Conservation (phyloP, 2,888 invertebrate species). For the Eutolmus rufibarbis region DNA sequence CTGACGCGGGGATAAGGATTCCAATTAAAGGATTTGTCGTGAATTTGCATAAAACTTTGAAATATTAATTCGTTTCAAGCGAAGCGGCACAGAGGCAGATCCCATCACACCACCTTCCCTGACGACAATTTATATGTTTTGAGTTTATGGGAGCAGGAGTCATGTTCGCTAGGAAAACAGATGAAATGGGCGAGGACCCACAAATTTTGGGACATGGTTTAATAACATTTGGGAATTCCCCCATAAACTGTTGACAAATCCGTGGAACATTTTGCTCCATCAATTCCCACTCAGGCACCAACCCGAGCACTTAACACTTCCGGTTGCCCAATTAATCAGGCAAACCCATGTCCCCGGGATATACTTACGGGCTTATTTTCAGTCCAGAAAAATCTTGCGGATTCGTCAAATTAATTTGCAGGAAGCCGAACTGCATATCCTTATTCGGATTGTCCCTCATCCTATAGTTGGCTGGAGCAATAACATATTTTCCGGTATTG, state of each 20-base stretch:
- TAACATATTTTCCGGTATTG: conserved; percentile 76
- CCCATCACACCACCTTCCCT: background rate
- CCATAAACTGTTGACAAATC: conserved; percentile 17
- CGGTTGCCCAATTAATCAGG: background rate
- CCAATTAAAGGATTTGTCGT: conserved; percentile 20
- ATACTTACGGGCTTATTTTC: conserved; percentile 76
- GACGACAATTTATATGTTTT: conserved; percentile 11
- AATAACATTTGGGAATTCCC: conserved; percentile 13
- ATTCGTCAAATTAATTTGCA: conserved; percentile 86
- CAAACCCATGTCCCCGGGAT: conserved; percentile 39
- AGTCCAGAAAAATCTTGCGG: conserved; percentile 73
- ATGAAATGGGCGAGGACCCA: background rate
- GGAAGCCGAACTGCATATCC: conserved; percentile 85
- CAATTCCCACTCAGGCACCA: background rate
- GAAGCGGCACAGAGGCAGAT: background rate
- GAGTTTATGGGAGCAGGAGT: background rate
- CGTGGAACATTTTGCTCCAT: background rate
- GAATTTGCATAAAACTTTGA: conserved; percentile 27
- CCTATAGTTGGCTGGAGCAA: conserved; percentile 76
- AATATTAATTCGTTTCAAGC: conserved; percentile 3
- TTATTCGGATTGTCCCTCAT: conserved; percentile 73
- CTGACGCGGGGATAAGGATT: conserved; percentile 12
- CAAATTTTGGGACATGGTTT: background rate
- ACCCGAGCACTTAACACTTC: background rate
- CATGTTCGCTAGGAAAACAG: background rate